Conservation (phyloP, 1,140 invertebrate genomes). For the Popillia japonica region DNA sequence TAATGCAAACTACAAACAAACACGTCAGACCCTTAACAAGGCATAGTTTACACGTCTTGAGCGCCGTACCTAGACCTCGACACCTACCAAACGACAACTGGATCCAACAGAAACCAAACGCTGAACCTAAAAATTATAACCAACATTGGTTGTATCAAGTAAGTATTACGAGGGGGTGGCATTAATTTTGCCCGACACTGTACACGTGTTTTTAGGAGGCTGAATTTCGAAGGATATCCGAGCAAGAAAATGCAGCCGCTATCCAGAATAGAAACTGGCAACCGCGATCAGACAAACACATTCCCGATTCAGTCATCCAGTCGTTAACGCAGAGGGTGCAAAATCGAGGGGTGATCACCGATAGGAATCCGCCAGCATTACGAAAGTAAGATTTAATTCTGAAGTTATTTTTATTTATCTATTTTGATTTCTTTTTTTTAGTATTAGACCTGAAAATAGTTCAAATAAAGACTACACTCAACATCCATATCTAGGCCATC, state of each 20-base stretch:
- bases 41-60: constrained; percentile 79
- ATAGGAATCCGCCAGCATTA: constrained; percentile 44
- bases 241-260: constrained; percentile 67
- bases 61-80: constrained; percentile 77
- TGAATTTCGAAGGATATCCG: constrained; percentile 82
- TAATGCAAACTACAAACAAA: constrained; percentile 42
- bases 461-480: constrained; percentile 54
- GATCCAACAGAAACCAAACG: constrained; percentile 74
- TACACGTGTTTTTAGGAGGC: constrained; percentile 82
- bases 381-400: constrained; percentile 37
- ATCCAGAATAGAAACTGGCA: constrained; percentile 51
- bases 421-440: constrained; percentile 25
- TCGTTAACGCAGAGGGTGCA: constrained; percentile 75
- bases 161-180: constrained; percentile 41
- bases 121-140: constrained; percentile 72
- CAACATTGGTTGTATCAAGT: constrained; percentile 90
- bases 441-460: constrained; percentile 47
- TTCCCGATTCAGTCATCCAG: constrained; percentile 77
- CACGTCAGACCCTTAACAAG: constrained; percentile 71
- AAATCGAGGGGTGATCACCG: constrained; percentile 62
- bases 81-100: constrained; percentile 75
- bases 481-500: constrained; percentile 55
- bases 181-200: too few species aligned
- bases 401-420: neutral
- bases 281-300: constrained; percentile 61